A percentile compares a stretch with the other conserved stretches of the same genome.
Conservation (phyloP, 2,113 vertebrate species). For the Ceratotherium simum region DNA sequence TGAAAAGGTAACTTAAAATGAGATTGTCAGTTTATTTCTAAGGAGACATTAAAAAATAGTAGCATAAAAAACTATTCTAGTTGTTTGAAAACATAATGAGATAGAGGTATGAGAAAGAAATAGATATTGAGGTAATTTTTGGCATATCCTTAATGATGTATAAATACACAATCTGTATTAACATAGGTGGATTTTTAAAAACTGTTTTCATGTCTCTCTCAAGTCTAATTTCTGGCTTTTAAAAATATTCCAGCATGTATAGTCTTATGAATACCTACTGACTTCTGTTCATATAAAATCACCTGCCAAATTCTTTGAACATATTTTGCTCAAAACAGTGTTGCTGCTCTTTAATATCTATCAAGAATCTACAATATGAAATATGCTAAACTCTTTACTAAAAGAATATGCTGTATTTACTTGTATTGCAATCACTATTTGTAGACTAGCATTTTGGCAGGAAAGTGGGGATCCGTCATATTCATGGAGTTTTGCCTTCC, state of each 20-base stretch:
- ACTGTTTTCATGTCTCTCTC: not conserved
- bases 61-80: not conserved
- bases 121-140: not conserved
- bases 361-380: not conserved
- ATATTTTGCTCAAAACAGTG: not conserved
- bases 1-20: not conserved
- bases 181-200: constrained; percentile 8
- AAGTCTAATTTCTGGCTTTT: constrained; percentile 13
- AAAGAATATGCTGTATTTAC: not conserved
- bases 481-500: constrained; percentile 26
- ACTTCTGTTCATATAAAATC: not conserved
- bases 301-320: not conserved
- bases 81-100: not conserved
- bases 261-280: not conserved
- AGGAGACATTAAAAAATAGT: not conserved
- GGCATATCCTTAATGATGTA: not conserved
- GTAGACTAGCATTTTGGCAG: not conserved
- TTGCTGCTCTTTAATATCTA: not conserved
- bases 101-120: not conserved
- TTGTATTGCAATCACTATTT: not conserved
- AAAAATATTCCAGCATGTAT: not conserved
- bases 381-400: not conserved
- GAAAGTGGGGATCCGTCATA: not conserved
- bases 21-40: constrained; percentile 22
- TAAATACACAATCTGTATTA: not conserved